Evolutionary conservation across 2,113 vertebrate genomes (phyloP), one percentile per base, ranked within the genome.

Genomic region (Otocyon megalotis): DNA sequence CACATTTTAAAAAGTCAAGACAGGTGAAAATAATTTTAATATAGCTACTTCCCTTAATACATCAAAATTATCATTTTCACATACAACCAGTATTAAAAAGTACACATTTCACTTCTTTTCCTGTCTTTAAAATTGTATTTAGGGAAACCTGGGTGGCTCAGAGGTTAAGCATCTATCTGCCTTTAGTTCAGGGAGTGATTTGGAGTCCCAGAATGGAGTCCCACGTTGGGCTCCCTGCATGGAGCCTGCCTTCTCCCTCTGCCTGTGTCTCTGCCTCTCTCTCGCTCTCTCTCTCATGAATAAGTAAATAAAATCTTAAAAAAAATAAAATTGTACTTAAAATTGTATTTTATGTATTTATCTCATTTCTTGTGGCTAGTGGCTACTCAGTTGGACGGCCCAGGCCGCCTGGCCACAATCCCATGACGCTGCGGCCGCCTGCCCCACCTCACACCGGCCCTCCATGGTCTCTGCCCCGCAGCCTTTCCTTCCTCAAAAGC

Each of bases 1-100:
- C 65, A 86, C 35, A 50, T 65, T 54, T 95, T 37, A 69, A 72
- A 91, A 69, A 67, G 48, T n/a, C 80, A 74, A 88, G 50, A 50
- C 50, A 62, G 69, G 30, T 48, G 12, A 43, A 93, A 90, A n/a
- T 69, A 56, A 76, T 60, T 54, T 48, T 88, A 19, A 62, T 53
- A 24, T 32, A 65, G 74, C 63, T 80, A 72, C 20, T 74, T 74
- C 7, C 11, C 19, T 32, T 81, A 35, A 60, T 9, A 86, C 17
- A 48, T 60, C 10, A 22, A 82, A 87, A 62, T 14, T 16, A 60
- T 50, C 13, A 86, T 48, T 72, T 62, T 62, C 69, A 96, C 15
- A 43, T 53, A 67, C 32, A 69, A 60, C 35, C 26, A 30, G 6
- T n/a, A 89, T 54, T 24, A 62, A 77, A 81, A 77, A 69, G 50